Conservation (phyloP, 2,797 vertebrate species). For the Bucorvus abyssinicus region DNA sequence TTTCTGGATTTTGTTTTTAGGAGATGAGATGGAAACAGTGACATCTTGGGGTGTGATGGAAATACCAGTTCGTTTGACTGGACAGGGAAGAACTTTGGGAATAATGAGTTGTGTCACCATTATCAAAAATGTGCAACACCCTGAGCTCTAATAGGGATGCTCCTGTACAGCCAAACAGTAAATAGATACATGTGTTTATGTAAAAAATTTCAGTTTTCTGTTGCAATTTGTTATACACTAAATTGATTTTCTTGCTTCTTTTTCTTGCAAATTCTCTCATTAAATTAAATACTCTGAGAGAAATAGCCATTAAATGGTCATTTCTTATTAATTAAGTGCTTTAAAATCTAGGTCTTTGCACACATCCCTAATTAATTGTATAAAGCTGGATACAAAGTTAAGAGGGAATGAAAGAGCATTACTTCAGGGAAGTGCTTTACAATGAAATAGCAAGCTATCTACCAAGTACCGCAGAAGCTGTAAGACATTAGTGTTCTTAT, state of each 20-base stretch:
- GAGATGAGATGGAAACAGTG: not conserved
- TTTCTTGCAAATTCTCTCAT: conserved; percentile 70
- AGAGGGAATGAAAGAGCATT: conserved; percentile 54
- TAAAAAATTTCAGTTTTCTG: conserved; percentile 11
- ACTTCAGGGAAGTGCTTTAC: conserved; percentile 31
- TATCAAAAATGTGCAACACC: not conserved
- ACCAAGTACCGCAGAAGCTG: not conserved
- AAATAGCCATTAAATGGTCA: conserved; percentile 72
- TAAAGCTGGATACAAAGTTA: conserved; percentile 76
- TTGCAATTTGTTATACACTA: conserved; percentile 64
- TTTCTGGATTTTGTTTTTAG: not conserved
- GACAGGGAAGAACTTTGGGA: not conserved
- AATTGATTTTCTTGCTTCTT: conserved; percentile 71
- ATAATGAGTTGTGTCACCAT: not conserved
- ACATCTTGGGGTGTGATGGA: not conserved
- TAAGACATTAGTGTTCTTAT: not conserved
- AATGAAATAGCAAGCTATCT: conserved; percentile 35
- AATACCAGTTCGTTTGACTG: not conserved
- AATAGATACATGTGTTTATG: conserved; percentile 21
- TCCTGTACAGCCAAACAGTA: not conserved
- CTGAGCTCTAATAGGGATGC: not conserved
- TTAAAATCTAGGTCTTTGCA: conserved; percentile 75
- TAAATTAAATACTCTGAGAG: conserved; percentile 75
- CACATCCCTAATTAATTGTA: conserved; percentile 72
- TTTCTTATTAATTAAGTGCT: conserved; percentile 77